Percentiles rank a stretch among this genome's conserved stretches.
These are phyloP conservation scores for Pithys albifrons DNA, from an alignment of 2,113 vertebrate species.

Conservation along the genomic window DNA sequence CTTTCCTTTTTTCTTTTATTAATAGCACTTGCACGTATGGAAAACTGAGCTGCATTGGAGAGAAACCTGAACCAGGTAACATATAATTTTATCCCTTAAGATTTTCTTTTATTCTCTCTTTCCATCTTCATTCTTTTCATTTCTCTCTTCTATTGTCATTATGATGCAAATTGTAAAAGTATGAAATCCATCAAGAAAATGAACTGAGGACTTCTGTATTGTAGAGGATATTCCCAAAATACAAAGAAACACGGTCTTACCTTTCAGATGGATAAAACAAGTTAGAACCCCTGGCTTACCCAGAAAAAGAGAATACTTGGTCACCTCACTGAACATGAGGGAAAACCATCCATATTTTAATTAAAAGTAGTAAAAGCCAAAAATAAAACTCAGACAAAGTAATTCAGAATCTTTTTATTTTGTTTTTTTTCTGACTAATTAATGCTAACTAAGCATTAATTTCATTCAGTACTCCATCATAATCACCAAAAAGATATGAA, in stretches of 20 bases:
- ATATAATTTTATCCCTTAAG: not conserved
- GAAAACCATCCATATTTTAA: not conserved
- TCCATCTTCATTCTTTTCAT: not conserved
- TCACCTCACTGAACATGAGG: not conserved
- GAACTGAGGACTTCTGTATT: not conserved
- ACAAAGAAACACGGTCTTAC: not conserved
- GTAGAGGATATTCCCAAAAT: not conserved
- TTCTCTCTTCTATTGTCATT: not conserved
- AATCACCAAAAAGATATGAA: not conserved
- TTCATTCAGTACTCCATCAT: not conserved
- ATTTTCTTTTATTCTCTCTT: not conserved
- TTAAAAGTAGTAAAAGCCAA: not conserved
- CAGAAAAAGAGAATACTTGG: not conserved
- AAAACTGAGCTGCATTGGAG: slow-evolving; percentile 75
- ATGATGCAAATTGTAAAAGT: not conserved
- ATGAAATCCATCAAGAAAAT: not conserved
- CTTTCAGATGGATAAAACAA: not conserved
- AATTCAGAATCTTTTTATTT: not conserved
- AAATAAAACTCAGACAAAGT: not conserved
- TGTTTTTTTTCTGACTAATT: too few relatives aligned
- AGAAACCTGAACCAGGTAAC: slow-evolving; percentile 68
- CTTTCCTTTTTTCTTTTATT: not conserved
- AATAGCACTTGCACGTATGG: slow-evolving; percentile 74
- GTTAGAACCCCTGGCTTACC: not conserved
- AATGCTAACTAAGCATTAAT: not conserved